Base-by-base conservation (phyloP, 2,888 invertebrate species). In the Lathronympha strigana region DNA sequence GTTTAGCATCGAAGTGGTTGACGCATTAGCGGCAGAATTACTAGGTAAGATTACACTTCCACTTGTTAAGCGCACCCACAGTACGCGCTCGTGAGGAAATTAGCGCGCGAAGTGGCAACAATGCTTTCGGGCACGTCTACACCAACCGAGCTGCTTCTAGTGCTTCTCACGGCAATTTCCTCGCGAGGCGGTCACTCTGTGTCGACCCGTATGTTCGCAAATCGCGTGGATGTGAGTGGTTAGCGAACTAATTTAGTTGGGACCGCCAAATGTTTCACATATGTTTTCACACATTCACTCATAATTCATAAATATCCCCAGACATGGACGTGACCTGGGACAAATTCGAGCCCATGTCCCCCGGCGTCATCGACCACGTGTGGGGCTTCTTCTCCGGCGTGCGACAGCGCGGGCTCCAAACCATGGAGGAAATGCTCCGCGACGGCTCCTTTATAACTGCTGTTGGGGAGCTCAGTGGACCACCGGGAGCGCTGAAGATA, bases 301-400 rank as follows among this genome's bases (percentile, higher is more conserved):
- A 28, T 28, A 0, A 33, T 33, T 33, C 9, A 43, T 5, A 45
- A 45, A 19, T 13, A 8, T 45, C 17, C 53, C 1, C 73, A 87
- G 96, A 97, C 75, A 93, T 98, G 92, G 97, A 97, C 75, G 95
- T 96, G 0, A 95, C 97, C 71, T 95, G 96, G 45, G 96, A 97
- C 83, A 94, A 95, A 68, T 98, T 97, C 81, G 95, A 96, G 78
- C 96, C 97, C 0, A 95, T 95, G 73, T 93, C 94, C 0, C 94
- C 95, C 2, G 95, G 95, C 8, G 93, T 97, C 47, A 94, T 96
- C 68, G 96, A 97, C 84, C 95, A 96, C 76, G 93, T 97, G 21
- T 95, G 97, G 94, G 97, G 97, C 1, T 96, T 97, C 83, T 95
- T 98, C 78, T 95, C 95, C 72, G 97, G 97, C 17, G 95, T 97